Percentiles rank a stretch among this genome's conserved stretches.
These are phyloP conservation scores for Merodon equestris DNA, from an alignment of 2,888 invertebrate species.

Conservation along the genomic window DNA sequence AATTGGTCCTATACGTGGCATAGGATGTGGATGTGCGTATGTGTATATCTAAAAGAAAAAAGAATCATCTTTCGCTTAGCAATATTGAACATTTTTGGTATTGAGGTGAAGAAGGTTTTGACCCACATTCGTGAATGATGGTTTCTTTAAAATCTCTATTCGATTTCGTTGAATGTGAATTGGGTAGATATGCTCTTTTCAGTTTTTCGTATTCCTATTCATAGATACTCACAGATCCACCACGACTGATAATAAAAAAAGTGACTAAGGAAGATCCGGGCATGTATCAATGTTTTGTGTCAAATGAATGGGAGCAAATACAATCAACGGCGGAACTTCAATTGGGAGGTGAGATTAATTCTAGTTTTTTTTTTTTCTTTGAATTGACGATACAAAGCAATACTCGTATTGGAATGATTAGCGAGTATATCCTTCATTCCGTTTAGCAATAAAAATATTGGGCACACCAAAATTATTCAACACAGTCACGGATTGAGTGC, in stretches of 20 bases:
- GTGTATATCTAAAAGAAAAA: too few species aligned
- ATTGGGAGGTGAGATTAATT: slow-evolving; percentile 84
- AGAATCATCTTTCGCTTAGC: background rate
- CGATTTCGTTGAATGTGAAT: slow-evolving; percentile 5
- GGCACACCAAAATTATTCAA: too few species aligned
- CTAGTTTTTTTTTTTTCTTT: too few species aligned
- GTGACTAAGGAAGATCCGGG: slow-evolving; percentile 91
- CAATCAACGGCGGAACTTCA: slow-evolving; percentile 90
- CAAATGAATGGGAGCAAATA: slow-evolving; percentile 90
- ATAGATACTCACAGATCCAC: slow-evolving; percentile 78
- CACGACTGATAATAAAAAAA: slow-evolving; percentile 82
- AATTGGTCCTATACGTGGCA: too few species aligned
- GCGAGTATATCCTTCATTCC: too few species aligned
- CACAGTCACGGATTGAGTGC: too few species aligned
- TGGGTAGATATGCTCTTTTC: slow-evolving; percentile 46
- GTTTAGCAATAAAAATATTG: too few species aligned
- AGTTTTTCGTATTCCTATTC: slow-evolving; percentile 73
- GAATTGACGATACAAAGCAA: too few species aligned
- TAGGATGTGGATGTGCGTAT: too few species aligned
- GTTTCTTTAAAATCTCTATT: too few species aligned
- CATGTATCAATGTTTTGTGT: slow-evolving; percentile 94
- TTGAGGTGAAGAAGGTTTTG: slow-evolving; percentile 63
- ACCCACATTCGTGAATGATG: slow-evolving; percentile 42
- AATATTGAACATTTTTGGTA: slow-evolving; percentile 53
- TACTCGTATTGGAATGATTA: too few species aligned